phyloP scores from a whole-genome alignment of 2,888 invertebrate genomes.

The Chymomyza fuscimana region DNA sequence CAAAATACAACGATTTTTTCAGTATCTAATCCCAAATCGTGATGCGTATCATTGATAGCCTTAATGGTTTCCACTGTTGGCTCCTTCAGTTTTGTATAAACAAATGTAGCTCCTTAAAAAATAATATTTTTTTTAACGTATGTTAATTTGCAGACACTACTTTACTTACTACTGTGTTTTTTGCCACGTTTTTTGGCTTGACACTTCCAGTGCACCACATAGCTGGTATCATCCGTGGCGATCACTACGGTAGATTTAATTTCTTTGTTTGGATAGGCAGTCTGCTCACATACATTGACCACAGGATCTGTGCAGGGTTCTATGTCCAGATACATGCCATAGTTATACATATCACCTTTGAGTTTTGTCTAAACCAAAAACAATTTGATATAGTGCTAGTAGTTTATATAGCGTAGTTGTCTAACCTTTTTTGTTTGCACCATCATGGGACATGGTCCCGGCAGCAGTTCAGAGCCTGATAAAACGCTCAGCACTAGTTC shows the following conservation, averaged over 20 bases:
- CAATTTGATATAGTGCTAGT: neutral
- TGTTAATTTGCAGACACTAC: neutral
- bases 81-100: neutral
- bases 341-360: neutral
- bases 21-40: neutral
- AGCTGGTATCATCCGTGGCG: neutral
- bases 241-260: neutral
- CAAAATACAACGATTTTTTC: neutral
- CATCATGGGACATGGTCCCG: neutral
- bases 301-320: neutral
- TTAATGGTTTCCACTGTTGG: neutral
- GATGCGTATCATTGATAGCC: neutral
- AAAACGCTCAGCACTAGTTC: neutral
- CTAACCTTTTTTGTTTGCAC: neutral
- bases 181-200: neutral
- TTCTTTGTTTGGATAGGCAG: neutral
- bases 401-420: neutral
- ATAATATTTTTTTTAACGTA: neutral
- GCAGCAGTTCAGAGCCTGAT: neutral
- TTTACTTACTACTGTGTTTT: neutral
- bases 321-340: neutral
- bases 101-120: constrained; percentile 5
- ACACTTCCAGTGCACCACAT: neutral
- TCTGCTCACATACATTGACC: neutral
- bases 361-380: neutral